Conservation (phyloP, 2,888 invertebrate species). For the Tetragonisca angustula region DNA sequence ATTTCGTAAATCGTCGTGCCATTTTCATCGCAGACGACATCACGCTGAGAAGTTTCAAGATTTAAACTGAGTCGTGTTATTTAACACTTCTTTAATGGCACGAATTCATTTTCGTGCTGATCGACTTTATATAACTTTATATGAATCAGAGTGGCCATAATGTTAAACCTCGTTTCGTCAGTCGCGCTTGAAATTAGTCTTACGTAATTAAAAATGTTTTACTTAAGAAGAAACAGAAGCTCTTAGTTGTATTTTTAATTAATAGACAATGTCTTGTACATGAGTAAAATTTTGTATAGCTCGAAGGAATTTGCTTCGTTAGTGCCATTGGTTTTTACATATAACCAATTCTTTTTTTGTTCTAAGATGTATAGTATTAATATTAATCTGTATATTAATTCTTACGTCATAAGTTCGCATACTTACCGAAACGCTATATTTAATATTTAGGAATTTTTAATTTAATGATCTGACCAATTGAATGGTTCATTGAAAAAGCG, state of each 20-base stretch:
- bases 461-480: conserved; percentile 19
- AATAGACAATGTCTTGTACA: neutral
- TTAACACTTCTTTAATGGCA: too few species aligned
- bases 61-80: too few species aligned
- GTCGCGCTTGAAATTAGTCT: too few species aligned
- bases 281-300: neutral
- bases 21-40: too few species aligned
- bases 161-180: too few species aligned
- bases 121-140: too few species aligned
- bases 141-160: too few species aligned
- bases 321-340: conserved; percentile 44
- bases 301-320: neutral
- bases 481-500: conserved; percentile 33
- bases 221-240: neutral
- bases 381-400: conserved; percentile 42
- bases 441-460: conserved; percentile 30
- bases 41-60: too few species aligned
- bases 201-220: too few species aligned
- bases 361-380: conserved; percentile 17
- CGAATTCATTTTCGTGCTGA: too few species aligned
- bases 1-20: too few species aligned
- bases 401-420: conserved; percentile 34
- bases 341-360: neutral
- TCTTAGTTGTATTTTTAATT: conserved; percentile 2
- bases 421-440: conserved; percentile 23